phyloP scores from a whole-genome alignment of 1,140 invertebrate species.

The Ooceraea biroi region DNA sequence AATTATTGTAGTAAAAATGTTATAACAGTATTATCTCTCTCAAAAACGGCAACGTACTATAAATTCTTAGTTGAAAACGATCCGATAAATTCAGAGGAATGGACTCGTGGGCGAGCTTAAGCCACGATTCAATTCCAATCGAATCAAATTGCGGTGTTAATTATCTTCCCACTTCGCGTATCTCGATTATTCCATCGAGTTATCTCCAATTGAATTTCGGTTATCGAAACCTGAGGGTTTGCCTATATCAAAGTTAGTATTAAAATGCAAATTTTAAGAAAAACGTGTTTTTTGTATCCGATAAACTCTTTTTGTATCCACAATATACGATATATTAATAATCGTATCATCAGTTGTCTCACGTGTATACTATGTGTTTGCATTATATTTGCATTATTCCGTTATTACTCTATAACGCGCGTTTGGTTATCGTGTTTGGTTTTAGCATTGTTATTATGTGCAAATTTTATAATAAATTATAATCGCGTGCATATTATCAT shows the following conservation, averaged over 20 bases:
- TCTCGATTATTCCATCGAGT: conserved; percentile 63
- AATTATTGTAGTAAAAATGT: too few relatives aligned
- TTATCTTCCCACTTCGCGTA: conserved; percentile 55
- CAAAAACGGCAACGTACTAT: too few relatives aligned
- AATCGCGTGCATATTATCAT: not conserved
- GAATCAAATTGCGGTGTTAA: conserved; percentile 59
- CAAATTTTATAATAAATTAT: conserved; percentile 7
- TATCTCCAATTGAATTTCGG: conserved; percentile 60
- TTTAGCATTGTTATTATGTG: not conserved
- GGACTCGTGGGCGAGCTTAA: conserved; percentile 18
- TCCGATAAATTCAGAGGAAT: not conserved
- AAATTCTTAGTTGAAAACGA: not conserved
- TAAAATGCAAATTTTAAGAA: not conserved
- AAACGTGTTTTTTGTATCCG: not conserved
- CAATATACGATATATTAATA: too few relatives aligned
- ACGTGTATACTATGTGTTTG: too few relatives aligned
- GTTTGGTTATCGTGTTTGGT: too few relatives aligned
- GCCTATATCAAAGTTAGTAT: not conserved
- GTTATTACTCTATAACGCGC: too few relatives aligned
- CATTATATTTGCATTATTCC: too few relatives aligned
- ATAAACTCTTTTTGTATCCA: not conserved
- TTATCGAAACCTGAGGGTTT: not conserved
- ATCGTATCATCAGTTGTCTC: too few relatives aligned
- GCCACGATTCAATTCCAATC: conserved; percentile 54
- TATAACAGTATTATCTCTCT: too few relatives aligned